Evolutionary conservation across 2,888 invertebrate species (phyloP).

Genomic region (Drosophila pegasa): DNA sequence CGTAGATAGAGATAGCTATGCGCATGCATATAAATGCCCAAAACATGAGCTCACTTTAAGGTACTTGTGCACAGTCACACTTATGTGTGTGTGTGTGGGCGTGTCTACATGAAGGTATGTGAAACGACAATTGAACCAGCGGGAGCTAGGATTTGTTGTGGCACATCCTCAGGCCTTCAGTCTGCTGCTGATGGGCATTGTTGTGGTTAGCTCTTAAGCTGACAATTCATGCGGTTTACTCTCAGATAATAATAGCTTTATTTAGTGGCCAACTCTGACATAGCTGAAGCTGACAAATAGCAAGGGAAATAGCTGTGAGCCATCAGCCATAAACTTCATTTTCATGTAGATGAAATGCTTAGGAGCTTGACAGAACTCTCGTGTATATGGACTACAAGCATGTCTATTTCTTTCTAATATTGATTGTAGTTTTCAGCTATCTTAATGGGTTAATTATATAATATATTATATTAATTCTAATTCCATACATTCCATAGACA

Average conservation of each 20-base stretch:
- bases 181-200: constrained; percentile 29
- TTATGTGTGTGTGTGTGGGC: constrained; percentile 10
- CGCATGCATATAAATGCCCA: constrained; percentile 38
- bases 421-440: neutral
- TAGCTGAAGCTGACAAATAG: constrained; percentile 14
- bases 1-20: constrained; percentile 14
- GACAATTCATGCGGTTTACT: constrained; percentile 24
- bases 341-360: neutral
- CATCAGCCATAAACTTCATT: neutral
- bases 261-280: neutral
- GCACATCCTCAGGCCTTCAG: constrained; percentile 10
- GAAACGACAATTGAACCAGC: constrained; percentile 27
- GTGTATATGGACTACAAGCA: neutral
- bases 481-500: neutral
- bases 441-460: neutral
- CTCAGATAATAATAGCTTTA: constrained; percentile 11
- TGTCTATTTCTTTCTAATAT: too few species aligned
- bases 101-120: constrained; percentile 24
- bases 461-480: neutral
- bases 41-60: constrained; percentile 54
- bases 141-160: constrained; percentile 40
- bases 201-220: constrained; percentile 36
- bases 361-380: neutral
- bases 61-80: constrained; percentile 1
- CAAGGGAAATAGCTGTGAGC: neutral